Conservation (phyloP, 2,113 vertebrate genomes). For the Bungarus multicinctus region DNA sequence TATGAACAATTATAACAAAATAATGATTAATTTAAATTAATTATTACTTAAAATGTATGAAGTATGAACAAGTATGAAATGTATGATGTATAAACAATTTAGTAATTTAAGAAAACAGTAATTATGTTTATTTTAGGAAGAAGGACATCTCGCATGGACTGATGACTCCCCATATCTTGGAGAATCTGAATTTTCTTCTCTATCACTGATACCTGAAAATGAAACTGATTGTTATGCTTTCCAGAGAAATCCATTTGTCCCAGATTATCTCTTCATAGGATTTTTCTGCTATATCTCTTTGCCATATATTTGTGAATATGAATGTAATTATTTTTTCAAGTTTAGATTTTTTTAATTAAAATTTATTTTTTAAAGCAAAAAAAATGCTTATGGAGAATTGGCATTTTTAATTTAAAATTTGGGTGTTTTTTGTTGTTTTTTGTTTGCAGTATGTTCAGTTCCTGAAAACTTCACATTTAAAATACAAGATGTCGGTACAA, state of each 20-base stretch:
- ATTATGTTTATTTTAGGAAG: slow-evolving; percentile 66
- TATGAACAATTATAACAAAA: background rate
- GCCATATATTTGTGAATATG: slow-evolving; percentile 85
- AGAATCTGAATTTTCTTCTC: slow-evolving; percentile 54
- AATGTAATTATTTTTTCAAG: slow-evolving; percentile 73
- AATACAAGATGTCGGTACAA: slow-evolving; percentile 73
- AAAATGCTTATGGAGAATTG: accelerated
- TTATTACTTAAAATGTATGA: background rate
- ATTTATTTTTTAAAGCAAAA: background rate
- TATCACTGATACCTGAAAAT: slow-evolving; percentile 69
- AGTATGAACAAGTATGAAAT: background rate
- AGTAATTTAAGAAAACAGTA: background rate
- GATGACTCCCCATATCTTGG: slow-evolving; percentile 77
- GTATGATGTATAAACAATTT: background rate
- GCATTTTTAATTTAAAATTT: slow-evolving; percentile 1
- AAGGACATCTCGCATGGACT: slow-evolving; percentile 78
- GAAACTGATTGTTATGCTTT: slow-evolving; percentile 84
- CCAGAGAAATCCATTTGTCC: slow-evolving; percentile 76
- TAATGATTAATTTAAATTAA: background rate
- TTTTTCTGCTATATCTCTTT: slow-evolving; percentile 81
- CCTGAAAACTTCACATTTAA: slow-evolving; percentile 59
- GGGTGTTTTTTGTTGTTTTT: background rate
- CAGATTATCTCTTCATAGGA: slow-evolving; percentile 76
- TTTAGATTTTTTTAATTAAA: background rate
- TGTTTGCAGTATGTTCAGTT: slow-evolving; percentile 63